A percentile compares a stretch with the other conserved stretches of the same genome.
Evolutionary conservation across 2,113 vertebrate genomes (phyloP).

Genomic region (Spea multiplicata): DNA sequence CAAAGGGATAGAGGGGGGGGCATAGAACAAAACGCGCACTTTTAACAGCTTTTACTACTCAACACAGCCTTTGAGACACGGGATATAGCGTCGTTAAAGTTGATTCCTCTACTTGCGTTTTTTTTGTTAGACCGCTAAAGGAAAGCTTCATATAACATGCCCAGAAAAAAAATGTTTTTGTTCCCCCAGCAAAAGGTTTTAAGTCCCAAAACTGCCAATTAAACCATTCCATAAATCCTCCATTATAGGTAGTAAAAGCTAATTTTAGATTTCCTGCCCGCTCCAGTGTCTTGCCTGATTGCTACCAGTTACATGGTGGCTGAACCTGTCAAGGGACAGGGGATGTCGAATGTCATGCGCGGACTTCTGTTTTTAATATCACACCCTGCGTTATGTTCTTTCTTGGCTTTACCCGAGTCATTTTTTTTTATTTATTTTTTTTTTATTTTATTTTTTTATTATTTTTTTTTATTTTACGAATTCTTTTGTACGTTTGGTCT

Average conservation of each 20-base stretch:
- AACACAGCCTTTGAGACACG: slow-evolving; percentile 34
- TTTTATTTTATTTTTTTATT: no score
- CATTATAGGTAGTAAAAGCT: slow-evolving; percentile 78
- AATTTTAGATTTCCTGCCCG: slow-evolving; percentile 80
- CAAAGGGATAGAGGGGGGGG: not conserved
- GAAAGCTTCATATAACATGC: slow-evolving; percentile 51
- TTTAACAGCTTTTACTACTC: not conserved
- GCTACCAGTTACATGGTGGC: slow-evolving; percentile 64
- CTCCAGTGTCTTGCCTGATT: slow-evolving; percentile 67
- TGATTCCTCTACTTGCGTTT: slow-evolving; percentile 50
- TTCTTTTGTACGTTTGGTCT: not conserved
- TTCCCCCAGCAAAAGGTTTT: slow-evolving; percentile 61
- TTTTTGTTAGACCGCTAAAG: slow-evolving; percentile 50
- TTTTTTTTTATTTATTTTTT: slow-evolving; percentile 6
- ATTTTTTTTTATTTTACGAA: not conserved
- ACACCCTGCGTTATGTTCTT: not conserved
- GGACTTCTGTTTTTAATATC: not conserved
- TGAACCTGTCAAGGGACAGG: slow-evolving; percentile 53
- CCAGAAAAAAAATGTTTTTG: slow-evolving; percentile 64
- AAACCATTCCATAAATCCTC: slow-evolving; percentile 77
- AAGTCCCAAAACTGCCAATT: slow-evolving; percentile 73
- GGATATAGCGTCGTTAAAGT: slow-evolving; percentile 27
- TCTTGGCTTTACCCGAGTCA: not conserved
- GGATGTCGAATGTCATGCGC: slow-evolving; percentile 48
- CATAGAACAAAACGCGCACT: not conserved